Base-by-base conservation (phyloP, 2,888 invertebrate species). In the Clistopyga incitator region DNA sequence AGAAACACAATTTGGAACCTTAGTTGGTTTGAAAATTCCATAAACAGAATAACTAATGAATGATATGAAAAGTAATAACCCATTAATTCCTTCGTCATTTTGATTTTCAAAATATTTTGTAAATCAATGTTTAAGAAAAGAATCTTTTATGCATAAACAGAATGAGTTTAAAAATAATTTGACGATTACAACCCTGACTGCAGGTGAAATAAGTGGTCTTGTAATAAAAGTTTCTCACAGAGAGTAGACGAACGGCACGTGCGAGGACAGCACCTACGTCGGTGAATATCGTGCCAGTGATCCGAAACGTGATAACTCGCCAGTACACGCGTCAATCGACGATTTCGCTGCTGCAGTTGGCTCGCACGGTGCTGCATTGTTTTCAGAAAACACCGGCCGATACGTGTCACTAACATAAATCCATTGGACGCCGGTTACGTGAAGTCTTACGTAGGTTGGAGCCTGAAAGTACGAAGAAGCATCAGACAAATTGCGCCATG, bases 341-440 rank as follows among this genome's bases (percentile, higher is more conserved):
- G 29, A 67, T 76, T 76, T 56, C 42, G 1, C 29, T 6, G 15
- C 8, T 56, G 13, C 45, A 77, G 56, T 59, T 47, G 77, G 29
- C 25, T 34, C 10, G 13, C 47, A 6, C 34, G 61, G 18, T 23
- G 29, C 25, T 34, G 10, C 50, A 47, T 74, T 72, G 59, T 72
- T 72, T 15, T 42, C 45, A 29, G 29, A 59, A 61, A 74, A 47
- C 42, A 74, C 3, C 61, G 34, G 3, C 11, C 72, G 45, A 25
- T 68, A 68, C 77, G 67, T 59, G 77, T 77, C 68, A 29, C 25
- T 47, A 18, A 45, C 29, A 18, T 29, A 47, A 74, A 47, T 34
- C 74, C 25, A 47, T 74, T 29, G 15, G 74, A 29, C n/a, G 11
- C 18, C n/a, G 45, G 4, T 59, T 72, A 59, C 74, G 61, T 74